phyloP scores from a whole-genome alignment of 2,797 vertebrate species.

The Botia kubotai region DNA sequence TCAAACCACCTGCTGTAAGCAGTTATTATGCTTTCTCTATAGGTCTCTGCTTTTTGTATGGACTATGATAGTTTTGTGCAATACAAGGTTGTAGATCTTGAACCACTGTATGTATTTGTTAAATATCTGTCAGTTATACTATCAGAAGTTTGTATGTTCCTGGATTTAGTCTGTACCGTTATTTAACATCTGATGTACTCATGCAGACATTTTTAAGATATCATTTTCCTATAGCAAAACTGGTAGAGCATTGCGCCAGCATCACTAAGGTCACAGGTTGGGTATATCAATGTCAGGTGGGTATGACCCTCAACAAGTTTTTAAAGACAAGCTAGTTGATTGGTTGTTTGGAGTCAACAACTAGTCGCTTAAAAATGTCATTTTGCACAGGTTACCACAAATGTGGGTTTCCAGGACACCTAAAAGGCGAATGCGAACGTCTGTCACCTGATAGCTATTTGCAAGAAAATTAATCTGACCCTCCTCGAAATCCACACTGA shows the following conservation, averaged over 20 bases:
- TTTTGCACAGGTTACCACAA: background rate
- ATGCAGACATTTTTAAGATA: background rate
- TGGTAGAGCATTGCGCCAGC: no score
- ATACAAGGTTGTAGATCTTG: background rate
- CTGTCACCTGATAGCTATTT: background rate
- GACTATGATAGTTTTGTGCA: background rate
- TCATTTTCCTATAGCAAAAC: background rate
- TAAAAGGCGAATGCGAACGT: background rate
- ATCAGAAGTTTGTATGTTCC: background rate
- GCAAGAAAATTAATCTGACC: slow-evolving; percentile 10
- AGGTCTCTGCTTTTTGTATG: background rate
- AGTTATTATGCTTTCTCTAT: background rate
- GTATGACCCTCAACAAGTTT: no score
- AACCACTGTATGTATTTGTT: no score
- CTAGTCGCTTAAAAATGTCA: background rate
- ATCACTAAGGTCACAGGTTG: no score
- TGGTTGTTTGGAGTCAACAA: background rate
- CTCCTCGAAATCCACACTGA: slow-evolving; percentile 46
- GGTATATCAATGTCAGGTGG: no score
- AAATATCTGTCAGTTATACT: background rate
- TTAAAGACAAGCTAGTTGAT: no score
- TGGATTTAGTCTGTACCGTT: background rate
- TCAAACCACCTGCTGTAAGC: background rate
- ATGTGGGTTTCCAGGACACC: background rate
- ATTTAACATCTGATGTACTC: background rate